Evolutionary conservation across 2,113 vertebrate species (phyloP).

Genomic region (Tyrannus savana): DNA sequence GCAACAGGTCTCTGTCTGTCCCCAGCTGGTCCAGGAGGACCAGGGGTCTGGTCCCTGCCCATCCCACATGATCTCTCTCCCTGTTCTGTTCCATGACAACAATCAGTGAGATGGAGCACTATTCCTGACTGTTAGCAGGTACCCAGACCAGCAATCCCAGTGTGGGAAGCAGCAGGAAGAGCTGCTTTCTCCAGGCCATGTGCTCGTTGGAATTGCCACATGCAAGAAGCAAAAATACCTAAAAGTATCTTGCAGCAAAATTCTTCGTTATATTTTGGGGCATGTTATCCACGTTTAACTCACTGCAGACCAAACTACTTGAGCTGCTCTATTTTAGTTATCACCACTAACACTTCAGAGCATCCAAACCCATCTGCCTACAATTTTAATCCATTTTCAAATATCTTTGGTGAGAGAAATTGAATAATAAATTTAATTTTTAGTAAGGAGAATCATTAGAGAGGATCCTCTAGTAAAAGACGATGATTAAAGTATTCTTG

Average conservation of each 20-base stretch:
- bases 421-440: background rate
- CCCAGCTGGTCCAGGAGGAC: background rate
- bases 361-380: background rate
- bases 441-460: background rate
- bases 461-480: background rate
- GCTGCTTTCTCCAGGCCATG: background rate
- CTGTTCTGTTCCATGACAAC: accelerated
- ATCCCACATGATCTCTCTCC: too few relatives aligned
- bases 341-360: background rate
- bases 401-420: background rate
- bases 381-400: background rate
- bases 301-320: background rate
- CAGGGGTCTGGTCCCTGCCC: background rate
- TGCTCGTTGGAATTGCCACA: accelerated
- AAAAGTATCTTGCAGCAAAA: background rate
- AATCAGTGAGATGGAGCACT: accelerated
- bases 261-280: background rate
- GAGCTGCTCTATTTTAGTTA: accelerated
- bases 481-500: background rate
- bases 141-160: background rate
- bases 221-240: background rate
- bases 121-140: background rate
- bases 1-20: background rate
- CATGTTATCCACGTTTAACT: background rate
- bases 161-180: background rate